phyloP scores from a whole-genome alignment of 1,140 invertebrate species.

The Tribolium castaneum region DNA sequence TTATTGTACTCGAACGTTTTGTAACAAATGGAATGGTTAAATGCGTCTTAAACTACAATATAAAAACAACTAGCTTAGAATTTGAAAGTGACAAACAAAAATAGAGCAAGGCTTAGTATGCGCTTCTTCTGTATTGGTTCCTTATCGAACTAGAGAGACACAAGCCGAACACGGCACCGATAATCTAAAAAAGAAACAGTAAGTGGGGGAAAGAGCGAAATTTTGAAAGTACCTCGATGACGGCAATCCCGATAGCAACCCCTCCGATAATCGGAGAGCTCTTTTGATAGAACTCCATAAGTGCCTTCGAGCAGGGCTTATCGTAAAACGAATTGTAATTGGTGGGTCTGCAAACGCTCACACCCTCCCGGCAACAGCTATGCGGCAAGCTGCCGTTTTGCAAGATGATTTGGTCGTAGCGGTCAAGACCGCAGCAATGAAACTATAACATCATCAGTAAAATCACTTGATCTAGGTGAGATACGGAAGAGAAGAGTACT shows the following conservation, averaged over 20 bases:
- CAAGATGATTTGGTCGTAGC: slow-evolving; percentile 63
- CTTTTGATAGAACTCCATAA: slow-evolving; percentile 65
- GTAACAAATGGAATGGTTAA: slow-evolving; percentile 29
- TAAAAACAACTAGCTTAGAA: slow-evolving; percentile 13
- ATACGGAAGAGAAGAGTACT: not conserved
- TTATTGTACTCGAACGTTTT: slow-evolving; percentile 24
- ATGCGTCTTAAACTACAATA: slow-evolving; percentile 4
- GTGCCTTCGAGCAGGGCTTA: not conserved
- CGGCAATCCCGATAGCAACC: slow-evolving; percentile 75
- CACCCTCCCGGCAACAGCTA: slow-evolving; percentile 51
- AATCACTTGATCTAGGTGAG: not conserved
- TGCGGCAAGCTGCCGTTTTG: slow-evolving; percentile 38
- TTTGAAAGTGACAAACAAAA: slow-evolving; percentile 32
- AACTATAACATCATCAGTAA: slow-evolving; percentile 45
- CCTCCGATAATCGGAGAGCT: slow-evolving; percentile 71
- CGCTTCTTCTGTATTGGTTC: slow-evolving; percentile 59
- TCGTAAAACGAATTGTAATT: slow-evolving; percentile 24
- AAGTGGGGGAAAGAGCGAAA: not conserved
- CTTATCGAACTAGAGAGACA: slow-evolving; percentile 61
- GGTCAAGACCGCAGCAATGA: slow-evolving; percentile 72
- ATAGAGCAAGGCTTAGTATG: slow-evolving; percentile 33
- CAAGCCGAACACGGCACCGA: slow-evolving; percentile 60
- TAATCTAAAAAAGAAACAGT: slow-evolving; percentile 57
- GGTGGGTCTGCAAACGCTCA: slow-evolving; percentile 13
- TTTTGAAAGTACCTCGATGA: slow-evolving; percentile 69